Evolutionary conservation across 2,888 invertebrate genomes (phyloP).

Genomic region (Pardosa pseudoannulata): DNA sequence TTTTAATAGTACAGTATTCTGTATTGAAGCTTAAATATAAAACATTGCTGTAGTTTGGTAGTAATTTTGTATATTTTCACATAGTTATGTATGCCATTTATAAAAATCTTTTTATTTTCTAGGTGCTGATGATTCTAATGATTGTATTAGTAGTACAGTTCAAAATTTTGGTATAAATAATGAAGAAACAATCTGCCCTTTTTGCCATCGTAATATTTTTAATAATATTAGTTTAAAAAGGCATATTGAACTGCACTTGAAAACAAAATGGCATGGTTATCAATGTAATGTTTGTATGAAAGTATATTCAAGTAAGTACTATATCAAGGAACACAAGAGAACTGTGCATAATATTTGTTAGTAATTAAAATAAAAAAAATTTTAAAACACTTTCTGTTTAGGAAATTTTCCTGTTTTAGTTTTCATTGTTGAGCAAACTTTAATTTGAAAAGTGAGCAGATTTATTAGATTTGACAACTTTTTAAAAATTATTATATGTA

Average conservation of each 20-base stretch:
- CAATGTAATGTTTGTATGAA: conserved; percentile 42
- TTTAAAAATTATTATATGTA: no score
- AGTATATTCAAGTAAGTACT: conserved; percentile 48
- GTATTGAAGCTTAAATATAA: no score
- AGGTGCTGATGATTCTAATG: background rate
- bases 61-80: no score
- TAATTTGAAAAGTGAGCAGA: no score
- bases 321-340: conserved; percentile 45
- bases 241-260: conserved; percentile 28
- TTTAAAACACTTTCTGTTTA: no score
- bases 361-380: no score
- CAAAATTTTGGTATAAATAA: background rate
- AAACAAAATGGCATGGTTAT: background rate
- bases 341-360: conserved; percentile 31
- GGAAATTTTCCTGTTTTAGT: no score
- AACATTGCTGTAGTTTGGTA: no score
- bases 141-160: background rate
- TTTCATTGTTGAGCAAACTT: no score
- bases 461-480: no score
- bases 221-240: conserved; percentile 28
- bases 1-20: no score
- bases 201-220: conserved; percentile 24
- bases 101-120: background rate
- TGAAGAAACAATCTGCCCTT: conserved; percentile 5
- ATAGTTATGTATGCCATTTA: no score